Evolutionary conservation across 2,888 invertebrate species (phyloP).

Genomic region (Leptura quadrifasciata): DNA sequence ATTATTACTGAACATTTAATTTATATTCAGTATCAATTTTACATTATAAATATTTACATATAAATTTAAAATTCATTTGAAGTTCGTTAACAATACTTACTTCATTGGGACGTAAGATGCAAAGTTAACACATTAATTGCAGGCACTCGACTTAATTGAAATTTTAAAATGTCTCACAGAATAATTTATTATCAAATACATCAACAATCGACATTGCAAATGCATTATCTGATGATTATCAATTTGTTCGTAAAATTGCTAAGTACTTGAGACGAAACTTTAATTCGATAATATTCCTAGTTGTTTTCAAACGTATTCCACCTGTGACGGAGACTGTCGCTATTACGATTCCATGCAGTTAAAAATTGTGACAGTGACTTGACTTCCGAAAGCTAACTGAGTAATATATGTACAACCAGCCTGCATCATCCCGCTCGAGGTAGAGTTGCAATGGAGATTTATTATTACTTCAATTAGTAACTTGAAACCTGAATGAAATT

Average conservation of each 20-base stretch:
- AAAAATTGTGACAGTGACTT: slow-evolving; percentile 45
- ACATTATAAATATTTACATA: too few species aligned
- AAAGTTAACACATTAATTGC: too few species aligned
- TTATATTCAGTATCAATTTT: too few species aligned
- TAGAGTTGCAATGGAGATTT: slow-evolving; percentile 54
- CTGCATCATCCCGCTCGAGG: slow-evolving; percentile 39
- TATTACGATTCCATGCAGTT: slow-evolving; percentile 24
- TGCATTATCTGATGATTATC: background rate
- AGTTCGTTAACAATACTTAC: too few species aligned
- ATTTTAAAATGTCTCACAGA: too few species aligned
- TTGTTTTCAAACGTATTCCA: background rate
- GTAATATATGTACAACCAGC: slow-evolving; percentile 43
- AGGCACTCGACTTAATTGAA: too few species aligned
- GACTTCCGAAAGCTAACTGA: slow-evolving; percentile 37
- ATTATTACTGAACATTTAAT: too few species aligned
- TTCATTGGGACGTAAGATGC: too few species aligned
- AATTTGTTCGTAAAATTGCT: background rate
- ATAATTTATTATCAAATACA: background rate
- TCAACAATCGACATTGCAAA: background rate
- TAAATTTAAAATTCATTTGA: too few species aligned
- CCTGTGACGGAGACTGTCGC: background rate
- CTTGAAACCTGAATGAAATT: slow-evolving; percentile 48
- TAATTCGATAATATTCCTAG: too few species aligned
- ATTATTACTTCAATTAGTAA: slow-evolving; percentile 56
- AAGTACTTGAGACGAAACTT: background rate